Evolutionary conservation across 2,888 invertebrate genomes (phyloP).

Genomic region (Stenichneumon culpator): DNA sequence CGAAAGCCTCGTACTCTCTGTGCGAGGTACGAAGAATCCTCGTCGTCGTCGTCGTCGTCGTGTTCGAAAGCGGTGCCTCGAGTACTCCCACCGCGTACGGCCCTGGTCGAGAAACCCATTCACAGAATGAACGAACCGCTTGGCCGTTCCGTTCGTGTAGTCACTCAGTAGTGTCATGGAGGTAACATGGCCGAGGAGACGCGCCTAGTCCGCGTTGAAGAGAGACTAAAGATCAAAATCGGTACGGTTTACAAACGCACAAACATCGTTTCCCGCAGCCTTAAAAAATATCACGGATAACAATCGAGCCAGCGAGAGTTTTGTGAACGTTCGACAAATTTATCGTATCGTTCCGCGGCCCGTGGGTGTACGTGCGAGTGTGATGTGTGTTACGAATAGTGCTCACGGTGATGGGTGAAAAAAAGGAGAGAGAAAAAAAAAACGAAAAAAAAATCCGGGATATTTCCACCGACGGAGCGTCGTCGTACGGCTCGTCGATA

Average conservation of each 20-base stretch:
- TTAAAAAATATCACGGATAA: slow-evolving; percentile 36
- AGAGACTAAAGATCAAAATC: slow-evolving; percentile 97
- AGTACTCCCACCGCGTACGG: slow-evolving; percentile 65
- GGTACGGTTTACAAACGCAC: slow-evolving; percentile 87
- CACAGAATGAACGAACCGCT: slow-evolving; percentile 81
- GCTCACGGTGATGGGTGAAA: slow-evolving; percentile 55
- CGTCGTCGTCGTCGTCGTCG: slow-evolving; percentile 21
- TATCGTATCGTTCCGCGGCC: slow-evolving; percentile 20
- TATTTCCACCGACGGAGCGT: background rate
- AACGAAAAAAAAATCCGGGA: background rate
- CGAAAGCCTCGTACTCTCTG: slow-evolving; percentile 2
- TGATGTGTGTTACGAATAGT: slow-evolving; percentile 56
- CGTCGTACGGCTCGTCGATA: background rate
- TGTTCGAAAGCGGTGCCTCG: background rate
- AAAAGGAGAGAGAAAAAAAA: slow-evolving; percentile 16
- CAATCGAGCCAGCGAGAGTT: background rate
- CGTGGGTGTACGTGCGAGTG: slow-evolving; percentile 27
- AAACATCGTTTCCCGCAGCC: background rate
- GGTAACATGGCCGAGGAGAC: slow-evolving; percentile 96
- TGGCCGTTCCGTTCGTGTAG: slow-evolving; percentile 78
- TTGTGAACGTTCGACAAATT: slow-evolving; percentile 20
- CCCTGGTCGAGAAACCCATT: slow-evolving; percentile 79
- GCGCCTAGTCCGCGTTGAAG: slow-evolving; percentile 96
- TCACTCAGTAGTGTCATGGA: slow-evolving; percentile 88
- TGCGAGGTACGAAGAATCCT: background rate